phyloP scores from a whole-genome alignment of 2,797 vertebrate genomes.

The Crocidura indochinensis region DNA sequence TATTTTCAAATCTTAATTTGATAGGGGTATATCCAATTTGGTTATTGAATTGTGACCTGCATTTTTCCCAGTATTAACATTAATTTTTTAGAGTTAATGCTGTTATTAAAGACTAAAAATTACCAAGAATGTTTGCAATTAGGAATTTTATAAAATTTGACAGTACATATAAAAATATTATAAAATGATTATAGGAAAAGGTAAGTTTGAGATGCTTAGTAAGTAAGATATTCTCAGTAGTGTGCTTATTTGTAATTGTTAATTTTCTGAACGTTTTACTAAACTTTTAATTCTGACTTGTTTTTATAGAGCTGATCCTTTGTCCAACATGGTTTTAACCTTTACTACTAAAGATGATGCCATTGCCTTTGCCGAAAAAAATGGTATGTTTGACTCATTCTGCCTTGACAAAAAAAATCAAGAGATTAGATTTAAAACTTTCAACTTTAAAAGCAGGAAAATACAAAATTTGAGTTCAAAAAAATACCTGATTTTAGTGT shows the following conservation, averaged over 20 bases:
- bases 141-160: slow-evolving; percentile 41
- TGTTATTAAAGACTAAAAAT: slow-evolving; percentile 15
- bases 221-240: slow-evolving; percentile 48
- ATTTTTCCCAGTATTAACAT: no score
- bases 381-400: slow-evolving; percentile 91
- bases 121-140: neutral
- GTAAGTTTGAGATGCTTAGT: slow-evolving; percentile 18
- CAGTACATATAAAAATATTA: slow-evolving; percentile 37
- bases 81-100: no score
- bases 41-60: no score
- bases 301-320: slow-evolving; percentile 95
- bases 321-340: slow-evolving; percentile 95
- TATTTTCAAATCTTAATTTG: no score
- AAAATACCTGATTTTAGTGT: neutral
- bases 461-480: slow-evolving; percentile 61
- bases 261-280: slow-evolving; percentile 61
- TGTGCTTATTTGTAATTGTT: neutral
- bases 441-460: slow-evolving; percentile 27
- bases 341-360: slow-evolving; percentile 97
- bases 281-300: slow-evolving; percentile 61
- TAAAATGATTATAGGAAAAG: no score
- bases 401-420: slow-evolving; percentile 29
- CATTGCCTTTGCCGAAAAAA: slow-evolving; percentile 97
- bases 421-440: neutral
- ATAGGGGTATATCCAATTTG: no score